phyloP scores from a whole-genome alignment of 1,140 invertebrate species.

The Gryon sp. region DNA sequence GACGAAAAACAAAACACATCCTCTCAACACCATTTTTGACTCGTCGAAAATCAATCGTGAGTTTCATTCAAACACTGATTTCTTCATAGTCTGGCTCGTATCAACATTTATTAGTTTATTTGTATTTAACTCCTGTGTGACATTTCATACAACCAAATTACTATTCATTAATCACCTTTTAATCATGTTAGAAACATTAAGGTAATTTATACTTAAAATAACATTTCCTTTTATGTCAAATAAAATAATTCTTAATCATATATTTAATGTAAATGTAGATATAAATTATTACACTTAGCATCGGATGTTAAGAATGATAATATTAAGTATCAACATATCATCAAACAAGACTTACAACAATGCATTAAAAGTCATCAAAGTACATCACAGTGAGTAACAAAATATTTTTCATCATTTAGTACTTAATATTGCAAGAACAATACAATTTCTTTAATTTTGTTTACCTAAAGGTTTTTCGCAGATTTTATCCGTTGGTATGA shows the following conservation, averaged over 20 bases:
- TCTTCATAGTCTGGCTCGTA: conserved; percentile 3
- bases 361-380: conserved; percentile 20
- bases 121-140: conserved; percentile 6
- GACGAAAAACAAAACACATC: conserved; percentile 1
- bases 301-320: not conserved
- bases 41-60: conserved; percentile 1
- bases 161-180: conserved; percentile 3
- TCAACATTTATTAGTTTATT: conserved; percentile 6
- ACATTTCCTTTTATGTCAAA: too few species aligned
- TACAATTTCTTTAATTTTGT: too few species aligned
- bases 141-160: conserved; percentile 22
- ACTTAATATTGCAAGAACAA: too few species aligned
- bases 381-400: conserved; percentile 37
- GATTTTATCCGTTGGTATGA: conserved; percentile 12
- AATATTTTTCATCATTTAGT: too few species aligned
- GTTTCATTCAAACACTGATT: conserved; percentile 18
- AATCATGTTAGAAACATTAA: conserved; percentile 10
- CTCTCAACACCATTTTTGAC: conserved; percentile 25
- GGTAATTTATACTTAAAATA: too few species aligned
- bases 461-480: conserved; percentile 32
- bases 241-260: too few species aligned
- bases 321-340: conserved; percentile 20
- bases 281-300: conserved; percentile 34
- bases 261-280: conserved; percentile 15
- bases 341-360: conserved; percentile 21